phyloP scores from a whole-genome alignment of 2,113 vertebrate genomes.

The Bagarius yarrelli region DNA sequence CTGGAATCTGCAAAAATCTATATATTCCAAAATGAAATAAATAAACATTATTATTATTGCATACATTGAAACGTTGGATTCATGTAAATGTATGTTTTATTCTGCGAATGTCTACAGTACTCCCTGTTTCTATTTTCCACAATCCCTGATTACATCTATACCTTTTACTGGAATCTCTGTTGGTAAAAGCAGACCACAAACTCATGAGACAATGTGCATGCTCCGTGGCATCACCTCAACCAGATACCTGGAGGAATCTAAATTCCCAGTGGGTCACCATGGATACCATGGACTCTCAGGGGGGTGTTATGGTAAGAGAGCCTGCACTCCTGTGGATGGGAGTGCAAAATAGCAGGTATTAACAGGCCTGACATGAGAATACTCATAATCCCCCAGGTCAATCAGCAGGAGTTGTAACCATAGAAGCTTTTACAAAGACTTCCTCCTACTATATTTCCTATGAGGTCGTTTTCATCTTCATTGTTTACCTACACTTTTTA shows the following conservation, averaged over 20 bases:
- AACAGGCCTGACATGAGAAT: slow-evolving; percentile 64
- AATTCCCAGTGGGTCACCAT: slow-evolving; percentile 57
- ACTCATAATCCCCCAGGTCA: slow-evolving; percentile 57
- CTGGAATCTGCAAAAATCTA: not conserved
- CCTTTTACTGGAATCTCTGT: slow-evolving; percentile 3
- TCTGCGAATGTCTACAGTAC: not conserved
- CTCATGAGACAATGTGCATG: slow-evolving; percentile 1
- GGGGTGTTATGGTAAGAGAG: slow-evolving; percentile 32
- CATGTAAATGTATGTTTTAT: not conserved
- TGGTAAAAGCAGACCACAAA: not conserved
- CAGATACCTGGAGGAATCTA: slow-evolving; percentile 61
- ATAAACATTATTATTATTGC: too few species aligned
- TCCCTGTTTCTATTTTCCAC: not conserved
- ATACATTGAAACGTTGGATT: not conserved
- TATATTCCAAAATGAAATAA: too few species aligned
- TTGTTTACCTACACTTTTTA: slow-evolving; percentile 31
- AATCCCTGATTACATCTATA: too few species aligned
- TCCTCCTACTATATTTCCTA: slow-evolving; percentile 45
- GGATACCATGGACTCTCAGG: slow-evolving; percentile 52
- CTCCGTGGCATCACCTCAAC: slow-evolving; percentile 30
- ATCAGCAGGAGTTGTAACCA: slow-evolving; percentile 71
- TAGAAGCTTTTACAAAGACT: slow-evolving; percentile 58
- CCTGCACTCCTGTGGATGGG: slow-evolving; percentile 52
- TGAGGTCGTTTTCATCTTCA: slow-evolving; percentile 36
- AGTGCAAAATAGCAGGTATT: slow-evolving; percentile 46